Evolutionary conservation across 2,113 vertebrate species (phyloP), one percentile per base, ranked within the genome.

Genomic region (Indicator maculatus): DNA sequence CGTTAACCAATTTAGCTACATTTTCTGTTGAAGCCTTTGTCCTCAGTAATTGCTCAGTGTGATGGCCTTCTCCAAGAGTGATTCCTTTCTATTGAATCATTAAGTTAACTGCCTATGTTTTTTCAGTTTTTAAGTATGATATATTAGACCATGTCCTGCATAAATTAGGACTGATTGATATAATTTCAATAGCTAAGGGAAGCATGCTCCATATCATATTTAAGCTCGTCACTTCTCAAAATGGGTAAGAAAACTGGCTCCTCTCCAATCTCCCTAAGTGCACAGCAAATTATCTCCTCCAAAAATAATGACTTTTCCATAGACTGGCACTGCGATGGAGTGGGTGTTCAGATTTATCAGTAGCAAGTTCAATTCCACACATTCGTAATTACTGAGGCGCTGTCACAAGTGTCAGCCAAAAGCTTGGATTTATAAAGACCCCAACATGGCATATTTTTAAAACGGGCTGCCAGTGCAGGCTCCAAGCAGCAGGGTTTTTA

Each of bases 301-400:
- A 83, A 75, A 95, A 94, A 60, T 26, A 81, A 88, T 72, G 12
- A 71, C 69, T 93, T 94, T 78, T 88, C 70, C 47, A 75, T 71
- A 93, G 72, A 83, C 59, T 88, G 67, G 71, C 60, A 52, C 45
- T 59, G 44, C 33, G 20, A 76, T 73, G 31, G 79, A 93, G 86
- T 88, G 77, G 83, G 73, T 66, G 63, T 84, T 95, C 70, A 79
- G 83, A 94, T 91, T 90, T 96, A 84, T 91, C 47, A 71, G 20
- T 76, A 88, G 65, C 33, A 67, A 91, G 58, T 96, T 95, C 74
- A 88, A 2, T 64, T 92, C 76, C 73, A 83, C 72, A 79, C 66
- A 83, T 77, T 50, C 71, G 44, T 80, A 95, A 92, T 88, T 91
- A 88, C 70, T 53, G 60, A 89, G 72, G 60, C 44, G 65, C 53